These are phyloP conservation scores for Phasianus colchicus DNA, from an alignment of 2,113 vertebrate genomes.

Conservation along the genomic window DNA sequence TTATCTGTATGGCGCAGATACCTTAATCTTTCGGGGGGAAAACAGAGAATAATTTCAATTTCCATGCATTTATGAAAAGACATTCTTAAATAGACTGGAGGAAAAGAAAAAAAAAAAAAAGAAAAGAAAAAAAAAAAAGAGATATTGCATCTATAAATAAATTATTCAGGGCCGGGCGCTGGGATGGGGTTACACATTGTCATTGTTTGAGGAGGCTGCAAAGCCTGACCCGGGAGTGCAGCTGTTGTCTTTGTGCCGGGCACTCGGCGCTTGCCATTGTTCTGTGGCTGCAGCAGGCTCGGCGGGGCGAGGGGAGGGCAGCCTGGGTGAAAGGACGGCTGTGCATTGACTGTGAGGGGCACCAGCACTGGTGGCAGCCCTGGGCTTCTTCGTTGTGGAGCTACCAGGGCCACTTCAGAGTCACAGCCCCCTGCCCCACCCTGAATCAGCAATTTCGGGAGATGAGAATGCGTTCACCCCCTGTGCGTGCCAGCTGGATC, in stretches of 20 bases:
- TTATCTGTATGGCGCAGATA: conserved; percentile 68
- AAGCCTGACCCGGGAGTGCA: conserved; percentile 73
- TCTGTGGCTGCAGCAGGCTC: conserved; percentile 73
- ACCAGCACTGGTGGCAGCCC: conserved; percentile 5
- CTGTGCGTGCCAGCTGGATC: conserved; percentile 72
- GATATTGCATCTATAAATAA: conserved; percentile 83
- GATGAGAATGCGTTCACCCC: conserved; percentile 34
- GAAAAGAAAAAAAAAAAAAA: background rate
- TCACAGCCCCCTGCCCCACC: background rate
- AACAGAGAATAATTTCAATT: conserved; percentile 77
- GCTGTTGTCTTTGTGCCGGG: conserved; percentile 86
- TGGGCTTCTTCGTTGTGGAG: conserved; percentile 35
- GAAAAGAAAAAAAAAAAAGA: background rate
- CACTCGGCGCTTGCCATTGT: conserved; percentile 81
- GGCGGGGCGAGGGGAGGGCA: conserved; percentile 17
- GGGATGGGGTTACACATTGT: conserved; percentile 73
- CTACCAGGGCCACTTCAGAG: background rate
- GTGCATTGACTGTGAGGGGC: conserved; percentile 67
- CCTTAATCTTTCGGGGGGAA: conserved; percentile 61
- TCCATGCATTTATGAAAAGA: conserved; percentile 78
- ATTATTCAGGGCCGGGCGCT: conserved; percentile 71
- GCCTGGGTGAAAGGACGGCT: conserved; percentile 26
- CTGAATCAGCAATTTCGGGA: conserved; percentile 38
- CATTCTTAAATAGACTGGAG: conserved; percentile 69
- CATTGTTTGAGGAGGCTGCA: conserved; percentile 68